A percentile compares a stretch with the other conserved stretches of the same genome.
phyloP scores from a whole-genome alignment of 1,140 invertebrate genomes.

The Brachystomella parvula region DNA sequence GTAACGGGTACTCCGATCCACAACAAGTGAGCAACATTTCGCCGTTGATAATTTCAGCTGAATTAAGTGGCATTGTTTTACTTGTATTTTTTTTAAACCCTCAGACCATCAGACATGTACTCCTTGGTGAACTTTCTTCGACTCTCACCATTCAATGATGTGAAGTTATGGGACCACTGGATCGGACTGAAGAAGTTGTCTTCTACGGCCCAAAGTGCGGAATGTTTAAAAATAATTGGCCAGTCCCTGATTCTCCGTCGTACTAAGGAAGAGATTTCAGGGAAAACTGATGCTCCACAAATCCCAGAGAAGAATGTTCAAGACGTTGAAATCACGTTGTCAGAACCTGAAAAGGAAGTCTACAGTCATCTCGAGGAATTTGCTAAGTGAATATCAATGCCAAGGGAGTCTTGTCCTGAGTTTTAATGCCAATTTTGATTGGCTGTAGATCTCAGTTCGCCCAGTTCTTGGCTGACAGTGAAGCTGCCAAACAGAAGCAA shows the following conservation, averaged over 20 bases:
- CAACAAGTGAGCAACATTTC: slow-evolving; percentile 78
- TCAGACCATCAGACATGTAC: slow-evolving; percentile 27
- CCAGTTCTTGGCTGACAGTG: slow-evolving; percentile 42
- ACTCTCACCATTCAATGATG: slow-evolving; percentile 33
- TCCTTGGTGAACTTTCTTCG: slow-evolving; percentile 30
- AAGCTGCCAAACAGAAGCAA: slow-evolving; percentile 39
- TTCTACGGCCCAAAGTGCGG: slow-evolving; percentile 53
- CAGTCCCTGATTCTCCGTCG: slow-evolving; percentile 72
- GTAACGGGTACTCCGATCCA: slow-evolving; percentile 93
- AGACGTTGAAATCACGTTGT: slow-evolving; percentile 53
- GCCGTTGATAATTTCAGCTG: slow-evolving; percentile 45
- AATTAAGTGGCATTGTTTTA: not conserved
- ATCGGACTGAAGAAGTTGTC: slow-evolving; percentile 57
- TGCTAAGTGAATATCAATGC: slow-evolving; percentile 40
- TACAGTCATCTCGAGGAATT: slow-evolving; percentile 50
- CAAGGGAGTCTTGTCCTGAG: not conserved
- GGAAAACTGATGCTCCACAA: not conserved
- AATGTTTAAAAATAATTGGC: slow-evolving; percentile 66
- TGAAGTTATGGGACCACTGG: slow-evolving; percentile 58
- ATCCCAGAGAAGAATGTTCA: slow-evolving; percentile 38
- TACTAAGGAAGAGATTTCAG: slow-evolving; percentile 66
- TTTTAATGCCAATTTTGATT: slow-evolving; percentile 4
- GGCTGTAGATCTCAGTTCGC: slow-evolving; percentile 37
- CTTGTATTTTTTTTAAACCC: slow-evolving; percentile 3
- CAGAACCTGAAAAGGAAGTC: slow-evolving; percentile 62